Base-by-base conservation (phyloP, 1,140 invertebrate genomes). In the Drosophila trapezifrons region DNA sequence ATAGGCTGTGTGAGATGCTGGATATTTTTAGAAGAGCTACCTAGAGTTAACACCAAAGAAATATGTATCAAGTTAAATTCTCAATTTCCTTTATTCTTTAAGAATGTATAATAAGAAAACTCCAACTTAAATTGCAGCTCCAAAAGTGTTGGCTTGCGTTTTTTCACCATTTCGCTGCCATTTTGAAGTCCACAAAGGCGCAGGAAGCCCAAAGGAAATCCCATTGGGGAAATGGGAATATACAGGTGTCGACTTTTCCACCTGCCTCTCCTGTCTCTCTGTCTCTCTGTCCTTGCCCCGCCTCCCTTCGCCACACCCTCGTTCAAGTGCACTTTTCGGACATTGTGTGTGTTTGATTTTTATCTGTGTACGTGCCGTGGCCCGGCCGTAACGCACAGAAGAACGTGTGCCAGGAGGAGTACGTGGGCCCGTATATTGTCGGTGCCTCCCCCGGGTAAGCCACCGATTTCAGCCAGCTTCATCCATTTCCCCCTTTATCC, bases 281-380 rank as follows among this genome's bases (percentile, higher is more conserved):
- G 8, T 43, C 10, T 1, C 38, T 32, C 22, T 8, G 29, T 25
- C 4, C 32, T 25, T 10, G 2, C 13, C 46, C 20, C 13, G 25
- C 35, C 20, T 43, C 18, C 38, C 43, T n/a, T n/a, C 45, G 3
- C 32, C 7, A 13, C 45, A 20, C 5, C 40, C n/a, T 25, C 17
- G 20, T 47, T 74, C 59, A 32, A 58, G 32, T 78, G 55, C 69
- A 74, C 60, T 75, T 78, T 73, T 78, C 47, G 60, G 45, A 65
- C 78, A 81, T 78, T 72, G 83, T 78, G 56, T 78, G 58, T 76
- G 58, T 58, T 78, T 86, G 83, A 86, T 86, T 86, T 86, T 76
- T 87, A 87, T 86, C 83, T 82, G 76, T 79, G 76, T 74, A 65
- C 79, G 67, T 82, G 79, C 70, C 80, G 60, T 82, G 52, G 79